Conservation (phyloP, 2,797 vertebrate genomes). For the Balearica regulorum region DNA sequence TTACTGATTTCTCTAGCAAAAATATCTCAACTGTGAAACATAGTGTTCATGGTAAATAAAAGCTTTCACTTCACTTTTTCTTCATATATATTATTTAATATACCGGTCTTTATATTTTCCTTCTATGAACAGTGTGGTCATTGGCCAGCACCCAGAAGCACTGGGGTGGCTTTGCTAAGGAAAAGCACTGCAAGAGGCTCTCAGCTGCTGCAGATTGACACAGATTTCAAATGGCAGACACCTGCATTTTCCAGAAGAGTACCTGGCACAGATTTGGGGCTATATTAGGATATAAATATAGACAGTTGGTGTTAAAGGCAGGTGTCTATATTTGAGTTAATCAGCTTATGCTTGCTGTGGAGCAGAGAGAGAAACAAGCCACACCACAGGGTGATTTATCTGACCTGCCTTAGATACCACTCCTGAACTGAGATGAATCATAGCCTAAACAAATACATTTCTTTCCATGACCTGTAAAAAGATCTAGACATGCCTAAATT, state of each 20-base stretch:
- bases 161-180: background rate
- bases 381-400: background rate
- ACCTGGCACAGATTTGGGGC: background rate
- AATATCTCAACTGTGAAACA: background rate
- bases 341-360: background rate
- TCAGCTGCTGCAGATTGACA: background rate
- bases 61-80: background rate
- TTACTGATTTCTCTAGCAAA: background rate
- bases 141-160: background rate
- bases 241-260: background rate
- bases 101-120: background rate
- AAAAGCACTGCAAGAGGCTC: background rate
- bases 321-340: constrained; percentile 27
- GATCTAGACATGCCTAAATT: background rate
- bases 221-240: constrained; percentile 13
- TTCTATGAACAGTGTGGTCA: background rate
- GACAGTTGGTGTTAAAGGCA: background rate
- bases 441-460: background rate
- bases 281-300: background rate
- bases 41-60: background rate
- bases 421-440: background rate
- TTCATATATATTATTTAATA: background rate
- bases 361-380: background rate
- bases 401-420: background rate
- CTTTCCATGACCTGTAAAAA: background rate